A percentile compares a stretch with the other conserved stretches of the same genome.
These are phyloP conservation scores for Drosophila varians DNA, from an alignment of 1,140 invertebrate species.

Conservation along the genomic window DNA sequence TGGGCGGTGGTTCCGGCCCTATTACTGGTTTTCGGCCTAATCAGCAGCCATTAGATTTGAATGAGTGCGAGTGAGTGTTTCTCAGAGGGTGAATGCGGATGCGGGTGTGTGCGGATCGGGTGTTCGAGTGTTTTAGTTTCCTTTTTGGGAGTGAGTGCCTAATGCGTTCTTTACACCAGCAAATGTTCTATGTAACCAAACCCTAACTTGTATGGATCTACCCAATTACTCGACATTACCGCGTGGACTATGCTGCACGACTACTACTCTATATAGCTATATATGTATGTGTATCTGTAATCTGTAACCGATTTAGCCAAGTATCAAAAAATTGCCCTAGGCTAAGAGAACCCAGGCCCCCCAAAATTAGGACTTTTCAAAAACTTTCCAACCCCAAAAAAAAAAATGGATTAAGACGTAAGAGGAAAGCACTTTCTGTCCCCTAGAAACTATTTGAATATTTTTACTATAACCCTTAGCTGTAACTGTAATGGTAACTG, in stretches of 20 bases:
- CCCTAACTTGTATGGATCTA: constrained; percentile 44
- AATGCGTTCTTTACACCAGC: constrained; percentile 27
- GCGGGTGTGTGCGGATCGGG: too few species aligned
- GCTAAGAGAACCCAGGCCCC: constrained; percentile 32
- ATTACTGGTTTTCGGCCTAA: constrained; percentile 24
- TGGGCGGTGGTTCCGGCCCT: background rate
- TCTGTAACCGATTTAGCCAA: constrained; percentile 72
- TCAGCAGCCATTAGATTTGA: constrained; percentile 54
- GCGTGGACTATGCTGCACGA: constrained; percentile 53
- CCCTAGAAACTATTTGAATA: constrained; percentile 34
- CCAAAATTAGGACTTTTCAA: background rate
- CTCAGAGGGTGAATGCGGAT: constrained; percentile 13
- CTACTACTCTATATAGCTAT: constrained; percentile 62
- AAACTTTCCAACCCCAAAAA: background rate
- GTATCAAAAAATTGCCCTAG: constrained; percentile 60
- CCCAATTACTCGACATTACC: constrained; percentile 48
- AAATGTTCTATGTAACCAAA: constrained; percentile 48
- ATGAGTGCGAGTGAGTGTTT: constrained; percentile 12
- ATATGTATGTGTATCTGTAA: constrained; percentile 64
- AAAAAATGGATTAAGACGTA: background rate
- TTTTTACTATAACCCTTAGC: constrained; percentile 38
- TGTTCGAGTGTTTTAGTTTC: constrained; percentile 19
- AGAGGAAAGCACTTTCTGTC: constrained; percentile 9
- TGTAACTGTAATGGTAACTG: constrained; percentile 40
- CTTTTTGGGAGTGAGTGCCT: constrained; percentile 29